These are phyloP conservation scores for Eonycteris spelaea DNA, from an alignment of 2,113 vertebrate species.

Conservation along the genomic window DNA sequence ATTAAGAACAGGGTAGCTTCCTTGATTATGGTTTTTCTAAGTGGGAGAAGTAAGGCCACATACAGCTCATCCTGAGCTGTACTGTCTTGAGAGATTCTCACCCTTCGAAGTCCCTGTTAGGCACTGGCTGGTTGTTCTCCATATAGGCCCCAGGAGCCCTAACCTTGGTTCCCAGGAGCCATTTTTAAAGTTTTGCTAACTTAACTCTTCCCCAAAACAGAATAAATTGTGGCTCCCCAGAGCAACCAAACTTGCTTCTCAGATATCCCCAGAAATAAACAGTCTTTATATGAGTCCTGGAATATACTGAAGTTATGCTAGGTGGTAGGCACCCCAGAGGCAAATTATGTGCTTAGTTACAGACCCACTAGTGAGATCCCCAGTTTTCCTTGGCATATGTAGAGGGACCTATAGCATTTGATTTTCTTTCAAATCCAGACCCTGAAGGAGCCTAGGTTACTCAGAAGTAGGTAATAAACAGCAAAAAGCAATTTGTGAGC, in stretches of 20 bases:
- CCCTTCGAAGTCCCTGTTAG: background rate
- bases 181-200: background rate
- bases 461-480: background rate
- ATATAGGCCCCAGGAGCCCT: background rate
- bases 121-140: background rate
- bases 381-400: background rate
- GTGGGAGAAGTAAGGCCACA: background rate
- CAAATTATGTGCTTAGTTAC: background rate
- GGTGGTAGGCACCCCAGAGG: background rate
- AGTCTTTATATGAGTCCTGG: background rate
- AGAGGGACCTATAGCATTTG: background rate
- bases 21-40: background rate
- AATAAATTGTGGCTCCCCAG: background rate
- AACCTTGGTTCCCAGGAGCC: background rate
- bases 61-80: background rate
- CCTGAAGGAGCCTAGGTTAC: background rate
- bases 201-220: background rate
- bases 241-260: background rate
- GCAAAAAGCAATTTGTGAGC: background rate
- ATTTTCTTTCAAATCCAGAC: background rate
- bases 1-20: background rate
- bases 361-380: background rate
- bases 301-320: background rate
- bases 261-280: background rate
- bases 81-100: background rate